Evolutionary conservation across 2,888 invertebrate species (phyloP), one percentile per base, ranked within the genome.

Genomic region (Andricus curvator): DNA sequence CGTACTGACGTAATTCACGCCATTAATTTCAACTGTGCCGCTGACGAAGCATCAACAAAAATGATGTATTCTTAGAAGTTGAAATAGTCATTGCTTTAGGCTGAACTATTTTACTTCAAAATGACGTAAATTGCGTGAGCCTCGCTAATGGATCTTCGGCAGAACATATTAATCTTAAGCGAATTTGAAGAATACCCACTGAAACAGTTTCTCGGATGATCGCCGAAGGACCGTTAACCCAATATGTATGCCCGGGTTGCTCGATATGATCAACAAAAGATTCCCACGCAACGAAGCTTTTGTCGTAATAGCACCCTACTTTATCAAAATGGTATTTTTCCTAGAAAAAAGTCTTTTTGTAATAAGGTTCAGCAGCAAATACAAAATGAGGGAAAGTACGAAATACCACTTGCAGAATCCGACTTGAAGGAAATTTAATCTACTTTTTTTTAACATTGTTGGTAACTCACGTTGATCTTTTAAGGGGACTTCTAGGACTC

Each of bases 341-440:
- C 4, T 17, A 17, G 17, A 48, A 4, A 48, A 0, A 15, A 17
- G 17, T 2, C 51, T 74, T 56, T 56, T 51, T 37, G 33, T 33
- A 74, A 56, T 74, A 56, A 56, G 74, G 33, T 51, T 51, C 44
- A 51, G 33, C 4, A 25, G 4, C 25, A 51, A 25, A 22, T 33
- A 56, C n/a, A 74, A 20, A 74, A 51, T n/a, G 13, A 33, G 29
- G 9, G 29, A 51, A 74, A 74, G 29, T 51, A 51, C 56, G 51
- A 74, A 4, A 74, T 44, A 74, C 74, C n/a, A 33, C 33, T 70
- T 51, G 33, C 1, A 22, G 67, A 74, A 56, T 37, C 33, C n/a
- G n/a, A 70, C 33, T 51, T 25, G 33, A 4, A 70, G 51, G 37
- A 74, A 56, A 74, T 74, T 48, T 74, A 56, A 74, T 74, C 74